phyloP scores from a whole-genome alignment of 1,140 invertebrate genomes.

The Apolygus lucorum region DNA sequence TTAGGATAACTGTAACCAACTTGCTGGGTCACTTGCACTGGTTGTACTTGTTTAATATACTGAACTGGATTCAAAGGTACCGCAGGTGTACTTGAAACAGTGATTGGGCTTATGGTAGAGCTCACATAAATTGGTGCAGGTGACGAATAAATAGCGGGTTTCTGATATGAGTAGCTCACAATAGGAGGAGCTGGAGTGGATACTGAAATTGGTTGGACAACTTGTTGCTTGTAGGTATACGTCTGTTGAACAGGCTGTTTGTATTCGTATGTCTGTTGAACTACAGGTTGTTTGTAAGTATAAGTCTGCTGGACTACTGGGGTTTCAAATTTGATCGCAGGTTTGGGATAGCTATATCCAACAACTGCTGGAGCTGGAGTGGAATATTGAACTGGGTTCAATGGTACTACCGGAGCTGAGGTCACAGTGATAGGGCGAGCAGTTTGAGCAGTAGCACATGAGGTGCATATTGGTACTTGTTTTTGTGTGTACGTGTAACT shows the following conservation, averaged over 20 bases:
- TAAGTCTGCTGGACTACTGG: conserved; percentile 8
- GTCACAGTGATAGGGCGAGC: not conserved
- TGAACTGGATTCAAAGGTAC: conserved; percentile 34
- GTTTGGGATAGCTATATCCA: conserved; percentile 13
- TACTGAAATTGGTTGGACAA: conserved; percentile 15
- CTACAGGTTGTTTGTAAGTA: conserved; percentile 6
- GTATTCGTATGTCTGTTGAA: too few relatives aligned
- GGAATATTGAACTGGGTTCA: conserved; percentile 29
- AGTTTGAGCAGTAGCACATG: not conserved
- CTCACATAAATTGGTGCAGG: conserved; percentile 2
- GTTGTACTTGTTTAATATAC: conserved; percentile 15
- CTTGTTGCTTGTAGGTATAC: not conserved
- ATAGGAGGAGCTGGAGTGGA: conserved; percentile 23
- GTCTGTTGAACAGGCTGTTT: not conserved
- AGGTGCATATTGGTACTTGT: not conserved
- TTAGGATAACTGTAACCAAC: too few relatives aligned
- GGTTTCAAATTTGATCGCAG: conserved; percentile 7
- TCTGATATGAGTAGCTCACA: conserved; percentile 29
- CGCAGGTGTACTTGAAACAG: conserved; percentile 27
- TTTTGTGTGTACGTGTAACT: conserved; percentile 9
- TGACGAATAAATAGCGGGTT: conserved; percentile 5
- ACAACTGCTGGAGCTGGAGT: not conserved
- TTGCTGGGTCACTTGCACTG: not conserved
- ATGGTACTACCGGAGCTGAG: conserved; percentile 25
- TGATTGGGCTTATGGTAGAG: conserved; percentile 7